Evolutionary conservation across 2,113 vertebrate genomes (phyloP).

Genomic region (Phyllopteryx taeniolatus): DNA sequence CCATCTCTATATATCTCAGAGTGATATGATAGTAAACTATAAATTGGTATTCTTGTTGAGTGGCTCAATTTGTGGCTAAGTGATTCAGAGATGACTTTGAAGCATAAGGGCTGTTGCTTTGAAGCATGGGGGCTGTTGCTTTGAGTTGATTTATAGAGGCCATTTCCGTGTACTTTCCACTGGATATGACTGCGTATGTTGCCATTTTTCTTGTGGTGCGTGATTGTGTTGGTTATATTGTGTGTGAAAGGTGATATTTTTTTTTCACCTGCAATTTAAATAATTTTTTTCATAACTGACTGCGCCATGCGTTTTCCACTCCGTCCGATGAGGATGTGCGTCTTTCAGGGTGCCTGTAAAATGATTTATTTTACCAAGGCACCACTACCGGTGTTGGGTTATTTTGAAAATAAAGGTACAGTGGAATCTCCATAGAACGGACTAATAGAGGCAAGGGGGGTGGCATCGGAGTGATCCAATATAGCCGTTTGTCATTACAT

Average conservation of each 20-base stretch:
- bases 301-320: slow-evolving; percentile 28
- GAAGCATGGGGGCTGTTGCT: slow-evolving; percentile 38
- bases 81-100: slow-evolving; percentile 68
- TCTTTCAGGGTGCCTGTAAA: not conserved
- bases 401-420: not conserved
- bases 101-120: slow-evolving; percentile 44
- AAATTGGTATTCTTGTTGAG: slow-evolving; percentile 55
- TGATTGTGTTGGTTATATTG: slow-evolving; percentile 1
- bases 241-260: not conserved
- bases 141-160: slow-evolving; percentile 53
- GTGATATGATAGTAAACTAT: slow-evolving; percentile 40
- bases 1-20: slow-evolving; percentile 1
- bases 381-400: not conserved
- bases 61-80: slow-evolving; percentile 53
- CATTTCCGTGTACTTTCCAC: slow-evolving; percentile 17
- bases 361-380: not conserved
- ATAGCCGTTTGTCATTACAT: too few species aligned
- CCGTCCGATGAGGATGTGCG: not conserved
- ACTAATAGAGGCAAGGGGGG: too few species aligned
- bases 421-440: too few species aligned
- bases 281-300: slow-evolving; percentile 31
- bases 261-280: slow-evolving; percentile 23
- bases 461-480: too few species aligned
- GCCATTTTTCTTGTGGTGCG: not conserved
- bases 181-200: slow-evolving; percentile 1